Evolutionary conservation across 1,140 invertebrate genomes (phyloP).

Genomic region (Radopholus similis): DNA sequence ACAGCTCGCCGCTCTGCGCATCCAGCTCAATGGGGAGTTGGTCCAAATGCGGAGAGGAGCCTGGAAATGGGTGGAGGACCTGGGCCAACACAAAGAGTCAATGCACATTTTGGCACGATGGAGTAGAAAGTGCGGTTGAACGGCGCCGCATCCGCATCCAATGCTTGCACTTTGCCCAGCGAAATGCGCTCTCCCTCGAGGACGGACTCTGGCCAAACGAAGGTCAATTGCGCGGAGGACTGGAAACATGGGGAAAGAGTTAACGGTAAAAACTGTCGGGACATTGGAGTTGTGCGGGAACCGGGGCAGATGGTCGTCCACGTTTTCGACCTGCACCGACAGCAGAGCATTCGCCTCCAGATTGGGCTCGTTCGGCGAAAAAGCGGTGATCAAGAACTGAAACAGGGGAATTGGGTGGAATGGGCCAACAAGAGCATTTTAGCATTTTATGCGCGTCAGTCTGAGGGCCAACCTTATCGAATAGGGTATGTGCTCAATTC

Average conservation of each 20-base stretch:
- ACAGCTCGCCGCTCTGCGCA: constrained; percentile 1
- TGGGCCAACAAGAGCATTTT: no score
- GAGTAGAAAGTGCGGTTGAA: constrained; percentile 34
- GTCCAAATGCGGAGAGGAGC: constrained; percentile 6
- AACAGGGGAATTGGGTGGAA: neutral
- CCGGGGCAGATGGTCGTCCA: constrained; percentile 32
- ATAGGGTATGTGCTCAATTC: no score
- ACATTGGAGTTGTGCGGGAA: constrained; percentile 26
- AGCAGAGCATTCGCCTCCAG: constrained; percentile 15
- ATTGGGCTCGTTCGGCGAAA: neutral
- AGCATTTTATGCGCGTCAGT: no score
- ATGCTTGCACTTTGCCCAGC: constrained; percentile 24
- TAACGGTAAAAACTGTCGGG: neutral
- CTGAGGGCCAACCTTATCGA: no score
- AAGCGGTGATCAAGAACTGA: constrained; percentile 6
- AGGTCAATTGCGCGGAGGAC: neutral
- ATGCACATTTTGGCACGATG: constrained; percentile 31
- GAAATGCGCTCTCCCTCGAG: neutral
- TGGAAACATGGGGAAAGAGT: constrained; percentile 4
- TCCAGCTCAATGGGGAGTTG: constrained; percentile 14
- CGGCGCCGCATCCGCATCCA: constrained; percentile 33
- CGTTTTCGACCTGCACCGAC: constrained; percentile 28
- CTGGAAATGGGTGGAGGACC: constrained; percentile 5
- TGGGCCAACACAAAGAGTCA: constrained; percentile 1
- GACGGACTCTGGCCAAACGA: neutral